Evolutionary conservation across 1,140 invertebrate genomes (phyloP), one percentile per base, ranked within the genome.

Genomic region (Goniozus legneri): DNA sequence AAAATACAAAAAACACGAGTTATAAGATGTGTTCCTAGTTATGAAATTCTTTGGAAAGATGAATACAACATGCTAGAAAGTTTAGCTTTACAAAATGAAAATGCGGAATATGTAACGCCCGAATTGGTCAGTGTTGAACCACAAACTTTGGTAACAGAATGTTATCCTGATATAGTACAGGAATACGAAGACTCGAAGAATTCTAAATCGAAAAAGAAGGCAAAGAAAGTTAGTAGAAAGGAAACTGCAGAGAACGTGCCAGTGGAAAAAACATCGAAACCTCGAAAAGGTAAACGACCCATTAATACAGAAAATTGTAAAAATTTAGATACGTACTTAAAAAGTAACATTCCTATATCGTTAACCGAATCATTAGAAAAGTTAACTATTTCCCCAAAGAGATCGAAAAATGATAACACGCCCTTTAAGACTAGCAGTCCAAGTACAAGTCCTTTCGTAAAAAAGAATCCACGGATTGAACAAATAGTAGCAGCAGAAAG

Each of bases 31-130:
- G 72, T 84, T 12, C 74, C 81, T 1, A 84, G 84, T 64, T 84
- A 82, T 54, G 87, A 89, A 72, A 78, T 91, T n/a, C 63, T 81
- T 10, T 89, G 87, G 87, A 56, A 65, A 8, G 83, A 84, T 56
- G 69, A 77, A 12, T 61, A 79, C 18, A 65, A 74, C 1, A 67
- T 75, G 32, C 79, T 84, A 46, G 73, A 80, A 10, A 78, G 72
- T 19, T 63, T 88, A 1, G 79, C 45, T 50, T 49, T 52, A 16
- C 45, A 63, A 18, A 47, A 55, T 3, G 76, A 56, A 48, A 49
- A 62, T 38, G 45, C 63, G 7, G 45, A 53, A 8, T 47, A 61
- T 8, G 50, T 61, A 14, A 13, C 37, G 50, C 36, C 38, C 22
- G 65, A 65, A 24, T 77, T 52, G 36, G 58, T 67, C 3, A 86